Conservation (phyloP, 1,140 invertebrate genomes). For the Zaprionus kolodkinae region DNA sequence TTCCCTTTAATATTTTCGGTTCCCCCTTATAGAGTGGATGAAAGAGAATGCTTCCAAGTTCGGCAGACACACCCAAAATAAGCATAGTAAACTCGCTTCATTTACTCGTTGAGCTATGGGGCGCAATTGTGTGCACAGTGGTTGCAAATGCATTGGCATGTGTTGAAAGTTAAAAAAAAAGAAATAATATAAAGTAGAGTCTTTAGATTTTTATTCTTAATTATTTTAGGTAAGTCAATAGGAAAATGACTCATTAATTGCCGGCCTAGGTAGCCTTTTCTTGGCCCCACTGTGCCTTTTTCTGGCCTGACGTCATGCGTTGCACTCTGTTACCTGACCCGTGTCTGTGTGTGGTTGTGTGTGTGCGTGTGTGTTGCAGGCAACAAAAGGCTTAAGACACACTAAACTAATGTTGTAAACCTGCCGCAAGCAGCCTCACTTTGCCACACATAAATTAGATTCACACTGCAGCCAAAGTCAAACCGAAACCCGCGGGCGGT, state of each 20-base stretch:
- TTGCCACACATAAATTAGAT: conserved; percentile 60
- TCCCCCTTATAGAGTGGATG: background rate
- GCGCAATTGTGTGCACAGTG: conserved; percentile 15
- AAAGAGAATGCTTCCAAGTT: background rate
- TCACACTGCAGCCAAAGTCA: conserved; percentile 39
- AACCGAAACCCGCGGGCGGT: conserved; percentile 1
- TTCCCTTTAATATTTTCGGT: background rate
- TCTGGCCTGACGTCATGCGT: conserved; percentile 21
- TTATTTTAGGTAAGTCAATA: too few relatives aligned
- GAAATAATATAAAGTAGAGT: too few relatives aligned
- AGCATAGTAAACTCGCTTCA: conserved; percentile 9
- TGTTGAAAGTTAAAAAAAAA: background rate
- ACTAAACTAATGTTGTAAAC: conserved; percentile 15
- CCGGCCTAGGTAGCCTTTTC: background rate
- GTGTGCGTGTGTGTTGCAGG: background rate
- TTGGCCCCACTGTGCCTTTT: background rate
- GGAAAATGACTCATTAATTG: too few relatives aligned
- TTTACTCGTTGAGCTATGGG: conserved; percentile 1
- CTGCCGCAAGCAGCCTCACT: conserved; percentile 23
- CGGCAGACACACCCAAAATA: conserved; percentile 16
- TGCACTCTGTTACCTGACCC: conserved; percentile 18
- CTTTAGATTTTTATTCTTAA: too few relatives aligned
- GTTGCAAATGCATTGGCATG: background rate
- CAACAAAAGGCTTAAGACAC: conserved; percentile 42
- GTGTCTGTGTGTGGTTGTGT: conserved; percentile 11